A percentile compares a stretch with the other conserved stretches of the same genome.
These are phyloP conservation scores for Xenops minutus DNA, from an alignment of 2,797 vertebrate species.

Conservation along the genomic window DNA sequence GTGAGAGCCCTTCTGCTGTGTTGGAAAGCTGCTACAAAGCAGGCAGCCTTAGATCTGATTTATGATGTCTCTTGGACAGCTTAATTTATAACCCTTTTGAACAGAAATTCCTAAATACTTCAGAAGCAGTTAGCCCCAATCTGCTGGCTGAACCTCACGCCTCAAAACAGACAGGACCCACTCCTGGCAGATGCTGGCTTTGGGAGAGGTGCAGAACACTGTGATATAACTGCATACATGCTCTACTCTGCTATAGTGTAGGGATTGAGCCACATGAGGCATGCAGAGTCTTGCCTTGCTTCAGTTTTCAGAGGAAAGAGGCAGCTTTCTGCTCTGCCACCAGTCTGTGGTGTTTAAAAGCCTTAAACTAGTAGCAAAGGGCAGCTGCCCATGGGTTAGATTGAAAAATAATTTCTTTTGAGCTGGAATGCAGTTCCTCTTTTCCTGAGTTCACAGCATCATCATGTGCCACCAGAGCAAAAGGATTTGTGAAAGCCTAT, in stretches of 20 bases:
- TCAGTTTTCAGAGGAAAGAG: not conserved
- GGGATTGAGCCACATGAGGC: not conserved
- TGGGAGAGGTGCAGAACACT: not conserved
- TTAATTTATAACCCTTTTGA: not conserved
- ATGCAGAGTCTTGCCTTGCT: not conserved
- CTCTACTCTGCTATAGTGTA: not conserved
- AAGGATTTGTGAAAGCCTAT: not conserved
- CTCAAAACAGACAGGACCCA: not conserved
- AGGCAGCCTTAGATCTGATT: not conserved
- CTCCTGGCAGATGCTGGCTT: not conserved
- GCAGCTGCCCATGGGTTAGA: not conserved
- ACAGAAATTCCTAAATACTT: constrained; percentile 12
- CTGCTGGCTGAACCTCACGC: not conserved
- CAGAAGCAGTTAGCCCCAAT: not conserved
- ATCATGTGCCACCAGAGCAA: not conserved
- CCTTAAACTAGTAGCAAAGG: not conserved
- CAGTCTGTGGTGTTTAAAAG: not conserved
- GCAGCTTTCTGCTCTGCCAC: not conserved
- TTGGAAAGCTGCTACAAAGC: not conserved
- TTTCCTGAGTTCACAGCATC: not conserved
- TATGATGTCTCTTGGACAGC: not conserved
- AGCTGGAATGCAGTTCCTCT: not conserved
- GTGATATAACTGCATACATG: not conserved
- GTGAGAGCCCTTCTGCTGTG: not conserved
- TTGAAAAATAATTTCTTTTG: not conserved